Base-by-base conservation (phyloP, 2,797 vertebrate species). In the Anguilla obscura region DNA sequence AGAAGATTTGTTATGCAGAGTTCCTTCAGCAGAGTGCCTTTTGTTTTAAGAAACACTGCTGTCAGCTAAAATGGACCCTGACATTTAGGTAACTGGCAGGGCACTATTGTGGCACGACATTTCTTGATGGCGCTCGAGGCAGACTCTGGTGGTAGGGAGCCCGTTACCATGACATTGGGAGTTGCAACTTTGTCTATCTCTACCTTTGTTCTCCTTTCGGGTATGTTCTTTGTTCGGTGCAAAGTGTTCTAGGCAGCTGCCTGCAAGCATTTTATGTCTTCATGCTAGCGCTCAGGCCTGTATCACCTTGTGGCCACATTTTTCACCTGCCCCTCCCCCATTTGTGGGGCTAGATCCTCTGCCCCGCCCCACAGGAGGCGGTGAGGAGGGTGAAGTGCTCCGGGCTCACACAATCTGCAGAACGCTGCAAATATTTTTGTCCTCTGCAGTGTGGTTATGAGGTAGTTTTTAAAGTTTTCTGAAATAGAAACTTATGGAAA, bases 221-320 rank as follows among this genome's bases (percentile, higher is more conserved):
- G 76, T 14, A 21, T 36, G 86, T 21, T 40, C 10, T 14, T 24
- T 27, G 83, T 85, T 85, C 16, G 21, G 16, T 58, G 56, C 3
- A 27, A 14, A 36, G n/a, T 63, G 84, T 18, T 40, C 84, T 58
- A 36, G 33, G 60, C 60, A 27, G 76, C 40, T 80, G 40, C 76
- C 33, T 48, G 36, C 40, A 80, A 16, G 76, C 4, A 80, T 40
- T 45, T 21, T 2, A 21, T 45, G 76, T 16, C 33, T 48, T 5
- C 76, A 7, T 45, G 40, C 40, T 14, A 45, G 36, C 14, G 7
- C 36, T 60, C 58, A 56, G 30, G 60, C 82, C 14, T 33, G 3
- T 71, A 21, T 56, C 87, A 56, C 27, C 63, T 45, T 58, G 8
- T 30, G 33, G 8, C 87, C 66, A 71, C 82, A 74, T 84, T 40